These are phyloP conservation scores for Limnephilus lunatus DNA, from an alignment of 2,888 invertebrate genomes.

Conservation along the genomic window DNA sequence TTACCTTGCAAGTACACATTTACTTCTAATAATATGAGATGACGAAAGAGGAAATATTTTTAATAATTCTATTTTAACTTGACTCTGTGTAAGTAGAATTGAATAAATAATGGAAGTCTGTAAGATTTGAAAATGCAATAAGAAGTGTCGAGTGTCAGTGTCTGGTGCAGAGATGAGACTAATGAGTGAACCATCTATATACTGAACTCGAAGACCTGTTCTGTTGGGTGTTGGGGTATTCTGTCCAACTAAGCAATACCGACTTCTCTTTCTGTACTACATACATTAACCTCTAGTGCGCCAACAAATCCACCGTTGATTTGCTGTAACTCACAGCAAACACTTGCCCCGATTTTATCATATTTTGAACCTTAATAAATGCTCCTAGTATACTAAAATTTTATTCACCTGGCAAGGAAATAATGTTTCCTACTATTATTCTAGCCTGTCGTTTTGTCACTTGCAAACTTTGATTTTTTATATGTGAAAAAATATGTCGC, in stretches of 20 bases:
- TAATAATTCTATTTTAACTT: background rate
- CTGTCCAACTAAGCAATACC: background rate
- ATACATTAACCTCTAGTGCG: no score
- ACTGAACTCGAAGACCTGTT: background rate
- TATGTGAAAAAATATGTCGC: no score
- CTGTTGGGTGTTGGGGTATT: background rate
- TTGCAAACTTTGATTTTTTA: no score
- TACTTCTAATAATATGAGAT: background rate
- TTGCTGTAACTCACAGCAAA: no score
- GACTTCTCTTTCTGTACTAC: background rate
- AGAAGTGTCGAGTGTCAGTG: background rate
- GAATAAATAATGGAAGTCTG: background rate
- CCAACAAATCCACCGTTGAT: no score
- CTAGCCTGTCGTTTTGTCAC: no score
- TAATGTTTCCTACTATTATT: no score
- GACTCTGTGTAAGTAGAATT: background rate
- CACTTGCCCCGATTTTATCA: no score
- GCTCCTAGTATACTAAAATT: no score
- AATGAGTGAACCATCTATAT: background rate
- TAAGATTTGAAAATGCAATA: background rate
- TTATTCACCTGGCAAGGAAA: no score
- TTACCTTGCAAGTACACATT: background rate
- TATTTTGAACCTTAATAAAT: no score
- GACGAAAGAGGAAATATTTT: background rate
- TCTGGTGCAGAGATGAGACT: background rate